These are phyloP conservation scores for Sylvilagus floridanus DNA, from an alignment of 2,797 vertebrate genomes.

Conservation along the genomic window DNA sequence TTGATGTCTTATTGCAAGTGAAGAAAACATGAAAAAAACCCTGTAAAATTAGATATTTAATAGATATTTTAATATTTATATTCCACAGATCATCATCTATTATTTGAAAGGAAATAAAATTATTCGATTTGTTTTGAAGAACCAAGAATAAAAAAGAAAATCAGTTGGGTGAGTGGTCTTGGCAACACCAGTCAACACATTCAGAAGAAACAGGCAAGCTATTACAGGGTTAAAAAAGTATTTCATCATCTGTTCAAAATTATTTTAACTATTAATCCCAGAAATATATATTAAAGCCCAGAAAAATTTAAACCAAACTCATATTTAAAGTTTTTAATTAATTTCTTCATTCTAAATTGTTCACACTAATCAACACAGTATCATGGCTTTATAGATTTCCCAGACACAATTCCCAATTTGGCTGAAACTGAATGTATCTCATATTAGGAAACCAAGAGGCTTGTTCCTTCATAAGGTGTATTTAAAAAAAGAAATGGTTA, in stretches of 20 bases:
- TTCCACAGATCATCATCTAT: constrained; percentile 62
- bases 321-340: constrained; percentile 74
- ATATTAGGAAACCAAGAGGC: constrained; percentile 62
- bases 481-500: constrained; percentile 69
- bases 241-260: constrained; percentile 62
- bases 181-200: constrained; percentile 25
- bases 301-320: constrained; percentile 74
- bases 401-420: constrained; percentile 72
- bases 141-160: constrained; percentile 39
- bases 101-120: constrained; percentile 69
- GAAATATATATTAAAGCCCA: constrained; percentile 66
- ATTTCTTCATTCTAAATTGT: constrained; percentile 77
- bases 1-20: constrained; percentile 67
- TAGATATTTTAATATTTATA: constrained; percentile 67
- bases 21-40: constrained; percentile 69
- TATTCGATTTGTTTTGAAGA: constrained; percentile 64
- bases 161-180: constrained; percentile 12
- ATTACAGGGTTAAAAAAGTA: constrained; percentile 50
- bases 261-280: constrained; percentile 59
- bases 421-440: constrained; percentile 36
- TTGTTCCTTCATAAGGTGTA: constrained; percentile 59
- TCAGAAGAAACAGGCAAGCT: constrained; percentile 63
- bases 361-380: constrained; percentile 61
- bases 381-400: constrained; percentile 72
- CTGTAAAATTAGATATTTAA: constrained; percentile 65